Base-by-base conservation (phyloP, 2,113 vertebrate species). In the Chaetodon trifascialis region DNA sequence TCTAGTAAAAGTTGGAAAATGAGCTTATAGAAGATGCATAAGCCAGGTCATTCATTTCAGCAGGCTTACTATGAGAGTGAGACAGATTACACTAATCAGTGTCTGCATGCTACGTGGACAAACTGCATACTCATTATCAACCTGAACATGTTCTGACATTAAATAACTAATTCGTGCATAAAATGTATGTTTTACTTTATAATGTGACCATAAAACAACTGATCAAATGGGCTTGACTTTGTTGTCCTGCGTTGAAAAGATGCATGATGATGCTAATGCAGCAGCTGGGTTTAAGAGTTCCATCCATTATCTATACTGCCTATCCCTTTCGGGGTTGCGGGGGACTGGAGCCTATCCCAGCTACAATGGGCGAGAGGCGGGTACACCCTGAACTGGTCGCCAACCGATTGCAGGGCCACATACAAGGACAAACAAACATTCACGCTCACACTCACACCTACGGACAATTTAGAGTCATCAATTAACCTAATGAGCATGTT, bases 21-120 rank as follows among this genome's bases (percentile, higher is more conserved):
- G 6, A 65, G 72, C 75, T 91, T 76, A 79, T 25, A 71, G 51
- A 59, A 76, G 66, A 73, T 36, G 55, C 69, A 66, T 12, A 76
- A 54, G 16, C 59, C 36, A 63, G 76, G 52, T 64, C 58, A 71
- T 76, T 84, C 21, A 52, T 83, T 81, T 63, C 65, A 76, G 47
- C 60, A 7, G 54, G 74, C 70, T 84, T 72, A 77, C 63, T 44
- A 44, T 49, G 66, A 80, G 54, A 78, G 46, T 64, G 55, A 79
- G 64, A 80, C 10, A 72, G 84, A 84, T 79, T 72, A 73, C 58
- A 59, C 49, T 46, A 70, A 74, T 87, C 19, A 54, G 42, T 17
- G 51, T 67, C 74, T 74, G 25, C 30, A 46, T 60, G 58, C 6
- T 25, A 23, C 14, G 25, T 54, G 23, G 5, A 55, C 75, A 82